phyloP scores from a whole-genome alignment of 2,797 vertebrate genomes.

The Coluber constrictor region DNA sequence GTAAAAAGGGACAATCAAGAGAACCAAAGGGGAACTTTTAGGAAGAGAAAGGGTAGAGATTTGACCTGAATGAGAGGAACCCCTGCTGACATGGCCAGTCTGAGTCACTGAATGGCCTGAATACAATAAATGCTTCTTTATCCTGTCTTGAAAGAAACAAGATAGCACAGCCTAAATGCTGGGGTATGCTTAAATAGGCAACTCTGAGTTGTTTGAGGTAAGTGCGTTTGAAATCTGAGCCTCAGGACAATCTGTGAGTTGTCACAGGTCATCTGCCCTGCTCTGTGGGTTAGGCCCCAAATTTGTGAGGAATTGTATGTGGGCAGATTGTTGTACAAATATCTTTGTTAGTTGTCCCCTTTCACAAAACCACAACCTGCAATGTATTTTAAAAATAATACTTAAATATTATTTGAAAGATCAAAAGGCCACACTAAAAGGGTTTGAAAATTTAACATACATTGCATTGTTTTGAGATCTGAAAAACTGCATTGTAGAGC shows the following conservation, averaged over 20 bases:
- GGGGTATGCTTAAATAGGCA: slow-evolving; percentile 83
- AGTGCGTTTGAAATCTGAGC: slow-evolving; percentile 88
- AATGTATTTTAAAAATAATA: slow-evolving; percentile 84
- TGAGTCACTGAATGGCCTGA: slow-evolving; percentile 86
- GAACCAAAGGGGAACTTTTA: slow-evolving; percentile 65
- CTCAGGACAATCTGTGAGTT: slow-evolving; percentile 78
- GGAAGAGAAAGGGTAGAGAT: slow-evolving; percentile 73
- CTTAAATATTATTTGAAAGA: slow-evolving; percentile 83
- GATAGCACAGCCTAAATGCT: slow-evolving; percentile 85
- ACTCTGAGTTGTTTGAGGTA: slow-evolving; percentile 79
- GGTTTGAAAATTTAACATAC: slow-evolving; percentile 78
- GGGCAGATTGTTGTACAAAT: slow-evolving; percentile 79
- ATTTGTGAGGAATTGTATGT: slow-evolving; percentile 76
- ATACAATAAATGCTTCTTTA: slow-evolving; percentile 92
- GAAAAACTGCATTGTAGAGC: slow-evolving; percentile 59
- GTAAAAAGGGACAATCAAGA: slow-evolving; percentile 45
- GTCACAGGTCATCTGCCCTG: slow-evolving; percentile 84
- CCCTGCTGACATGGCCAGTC: slow-evolving; percentile 78
- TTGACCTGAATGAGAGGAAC: slow-evolving; percentile 75
- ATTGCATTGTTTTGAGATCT: slow-evolving; percentile 68
- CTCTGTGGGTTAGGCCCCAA: slow-evolving; percentile 71
- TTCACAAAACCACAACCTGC: slow-evolving; percentile 78
- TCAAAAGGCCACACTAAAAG: slow-evolving; percentile 75
- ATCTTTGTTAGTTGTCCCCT: slow-evolving; percentile 73
- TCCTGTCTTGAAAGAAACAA: slow-evolving; percentile 84